Evolutionary conservation across 1,140 invertebrate species (phyloP), one percentile per base, ranked within the genome.

Genomic region (Eueides isabella): DNA sequence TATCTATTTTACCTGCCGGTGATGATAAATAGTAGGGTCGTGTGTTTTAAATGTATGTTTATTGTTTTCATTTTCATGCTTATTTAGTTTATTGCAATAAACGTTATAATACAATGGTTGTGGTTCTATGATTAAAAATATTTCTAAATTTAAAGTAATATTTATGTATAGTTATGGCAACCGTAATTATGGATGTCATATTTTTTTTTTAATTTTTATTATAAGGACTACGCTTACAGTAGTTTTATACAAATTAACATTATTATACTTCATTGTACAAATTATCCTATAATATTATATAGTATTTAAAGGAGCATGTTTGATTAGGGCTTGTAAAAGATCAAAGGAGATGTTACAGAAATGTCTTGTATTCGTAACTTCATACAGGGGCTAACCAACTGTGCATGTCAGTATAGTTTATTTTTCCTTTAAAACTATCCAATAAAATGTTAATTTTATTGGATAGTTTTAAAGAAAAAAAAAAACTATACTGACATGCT

Each of bases 371-470:
- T n/a, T n/a, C n/a, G n/a, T 55, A 48, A 71, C 66, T 67, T 62
- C 64, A 29, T 14, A 55, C 33, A 3, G n/a, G 35, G 71, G 44
- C 55, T 74, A 77, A 74, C 64, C 71, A 74, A 66, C 41, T 67
- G 71, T 74, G 67, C 23, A 14, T 61, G 67, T 63, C 35, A 72
- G 75, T 76, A 80, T 75, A 68, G 80, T 78, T 73, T 81, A 73
- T 62, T 74, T 19, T 44, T 38, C 14, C 14, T 38, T 38, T 38
- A 38, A 5, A 38, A 16, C 35, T 38, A n/a, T n/a, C n/a, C 5
- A 38, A 38, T 38, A 38, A 38, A 38, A 38, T 0, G 35, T 14
- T 44, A n/a, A 19, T 9, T 16, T n/a, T n/a, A n/a, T n/a, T n/a
- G n/a, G n/a, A n/a, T n/a, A n/a, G n/a, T n/a, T n/a, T n/a, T n/a